phyloP scores from a whole-genome alignment of 2,888 invertebrate species.

The Andrena marginata region DNA sequence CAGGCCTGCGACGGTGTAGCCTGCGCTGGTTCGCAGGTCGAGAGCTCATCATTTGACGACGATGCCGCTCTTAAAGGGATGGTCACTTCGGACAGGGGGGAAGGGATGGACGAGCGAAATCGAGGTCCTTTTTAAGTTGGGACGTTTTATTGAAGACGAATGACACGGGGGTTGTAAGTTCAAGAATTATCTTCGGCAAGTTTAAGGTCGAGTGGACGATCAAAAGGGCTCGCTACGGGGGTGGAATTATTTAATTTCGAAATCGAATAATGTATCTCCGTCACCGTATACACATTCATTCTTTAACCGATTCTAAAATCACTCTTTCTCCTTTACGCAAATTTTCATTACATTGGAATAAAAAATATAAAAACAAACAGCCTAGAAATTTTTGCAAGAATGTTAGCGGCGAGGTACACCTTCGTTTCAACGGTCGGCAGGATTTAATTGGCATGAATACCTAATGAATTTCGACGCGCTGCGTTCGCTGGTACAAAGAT shows the following conservation, averaged over 20 bases:
- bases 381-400: slow-evolving; percentile 3
- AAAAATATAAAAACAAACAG: not conserved
- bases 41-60: slow-evolving; percentile 39
- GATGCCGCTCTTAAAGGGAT: slow-evolving; percentile 39
- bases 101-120: slow-evolving; percentile 33
- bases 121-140: slow-evolving; percentile 37
- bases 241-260: slow-evolving; percentile 48
- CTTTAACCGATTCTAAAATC: not conserved
- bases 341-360: not conserved
- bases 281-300: slow-evolving; percentile 29
- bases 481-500: slow-evolving; percentile 39
- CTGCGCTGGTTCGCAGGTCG: slow-evolving; percentile 33
- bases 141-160: slow-evolving; percentile 55
- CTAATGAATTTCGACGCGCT: slow-evolving; percentile 72
- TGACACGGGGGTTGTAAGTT: slow-evolving; percentile 32
- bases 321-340: not conserved
- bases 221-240: slow-evolving; percentile 29
- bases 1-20: slow-evolving; percentile 27
- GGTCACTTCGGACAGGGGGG: slow-evolving; percentile 51
- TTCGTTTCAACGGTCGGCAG: slow-evolving; percentile 42
- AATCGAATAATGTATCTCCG: slow-evolving; percentile 49
- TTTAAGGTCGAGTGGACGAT: slow-evolving; percentile 56
- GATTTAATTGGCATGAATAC: slow-evolving; percentile 80
- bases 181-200: slow-evolving; percentile 56
- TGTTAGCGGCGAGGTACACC: not conserved